phyloP scores from a whole-genome alignment of 2,888 invertebrate genomes.

The Brenthis daphne region DNA sequence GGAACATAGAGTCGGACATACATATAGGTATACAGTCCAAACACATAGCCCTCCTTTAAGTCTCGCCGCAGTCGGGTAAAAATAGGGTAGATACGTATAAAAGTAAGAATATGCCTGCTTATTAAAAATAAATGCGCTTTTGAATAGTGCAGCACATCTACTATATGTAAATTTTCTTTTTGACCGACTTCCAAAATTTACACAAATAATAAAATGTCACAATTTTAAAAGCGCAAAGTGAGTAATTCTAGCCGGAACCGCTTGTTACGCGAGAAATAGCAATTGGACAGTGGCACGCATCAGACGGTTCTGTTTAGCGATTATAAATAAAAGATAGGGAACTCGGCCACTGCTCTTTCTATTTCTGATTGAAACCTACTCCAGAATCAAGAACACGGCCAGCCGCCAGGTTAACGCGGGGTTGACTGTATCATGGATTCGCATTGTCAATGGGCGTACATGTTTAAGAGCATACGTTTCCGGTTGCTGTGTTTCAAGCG shows the following conservation, averaged over 20 bases:
- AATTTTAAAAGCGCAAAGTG: slow-evolving; percentile 50
- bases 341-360: slow-evolving; percentile 71
- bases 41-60: too few relatives aligned
- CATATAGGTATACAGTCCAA: too few relatives aligned
- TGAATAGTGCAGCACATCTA: too few relatives aligned
- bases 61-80: too few relatives aligned
- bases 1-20: too few relatives aligned
- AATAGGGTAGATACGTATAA: too few relatives aligned
- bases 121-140: too few relatives aligned
- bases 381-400: slow-evolving; percentile 66
- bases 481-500: slow-evolving; percentile 41
- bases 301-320: slow-evolving; percentile 53
- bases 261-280: slow-evolving; percentile 56
- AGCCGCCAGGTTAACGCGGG: slow-evolving; percentile 58
- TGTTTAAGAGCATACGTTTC: slow-evolving; percentile 48
- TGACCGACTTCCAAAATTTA: slow-evolving; percentile 22
- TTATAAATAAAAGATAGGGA: slow-evolving; percentile 71
- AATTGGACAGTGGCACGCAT: slow-evolving; percentile 59
- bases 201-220: slow-evolving; percentile 42
- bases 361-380: slow-evolving; percentile 67
- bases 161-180: slow-evolving; percentile 1
- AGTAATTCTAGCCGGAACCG: slow-evolving; percentile 53
- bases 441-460: slow-evolving; percentile 56
- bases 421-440: slow-evolving; percentile 54
- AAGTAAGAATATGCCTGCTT: too few relatives aligned